Evolutionary conservation across 2,797 vertebrate species (phyloP), one percentile per base, ranked within the genome.

Genomic region (Crocodylus rhombifer): DNA sequence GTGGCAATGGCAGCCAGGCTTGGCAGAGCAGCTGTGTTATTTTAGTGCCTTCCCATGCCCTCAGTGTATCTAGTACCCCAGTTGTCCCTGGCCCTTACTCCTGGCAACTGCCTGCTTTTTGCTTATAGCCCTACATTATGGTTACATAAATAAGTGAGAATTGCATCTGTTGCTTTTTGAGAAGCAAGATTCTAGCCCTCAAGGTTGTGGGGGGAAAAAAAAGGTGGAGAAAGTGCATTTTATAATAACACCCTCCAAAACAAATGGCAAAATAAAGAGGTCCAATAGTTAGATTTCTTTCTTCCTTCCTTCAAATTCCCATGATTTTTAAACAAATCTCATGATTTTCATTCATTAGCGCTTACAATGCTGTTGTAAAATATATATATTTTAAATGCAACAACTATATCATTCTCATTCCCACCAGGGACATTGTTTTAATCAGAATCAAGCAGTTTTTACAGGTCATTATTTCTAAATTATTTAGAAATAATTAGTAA

Each of bases 361-460:
- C 33, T 60, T 62, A 8, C 16, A 16, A 51, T 51, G 42, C 42
- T 51, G 5, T 33, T 30, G 23, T 23, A 71, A 51, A 10, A 51
- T 51, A 51, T 51, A 51, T 9, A 51, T 51, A 51, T 51, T 10
- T 51, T 51, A 51, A 51, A 10, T 51, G 42, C 42, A 51, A 51
- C 3, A 51, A 51, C 42, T 51, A 10, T 51, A 51, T 51, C 42
- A 51, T 51, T 61, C 30, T 78, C 60, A 18, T 36, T 15, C 12
- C 21, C 58, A 23, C 25, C 36, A 78, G 25, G 58, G 30, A 57
- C 21, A 85, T 90, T 77, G 91, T 89, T 94, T 94, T 89, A 87
- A 82, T 92, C 86, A 93, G 84, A 82, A 77, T 87, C 88, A 91
- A 86, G 91, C 92, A 90, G 85, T 75, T 93, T 76, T 84, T 78